These are phyloP conservation scores for Threskiornis aethiopicus DNA, from an alignment of 2,797 vertebrate genomes.

Conservation along the genomic window DNA sequence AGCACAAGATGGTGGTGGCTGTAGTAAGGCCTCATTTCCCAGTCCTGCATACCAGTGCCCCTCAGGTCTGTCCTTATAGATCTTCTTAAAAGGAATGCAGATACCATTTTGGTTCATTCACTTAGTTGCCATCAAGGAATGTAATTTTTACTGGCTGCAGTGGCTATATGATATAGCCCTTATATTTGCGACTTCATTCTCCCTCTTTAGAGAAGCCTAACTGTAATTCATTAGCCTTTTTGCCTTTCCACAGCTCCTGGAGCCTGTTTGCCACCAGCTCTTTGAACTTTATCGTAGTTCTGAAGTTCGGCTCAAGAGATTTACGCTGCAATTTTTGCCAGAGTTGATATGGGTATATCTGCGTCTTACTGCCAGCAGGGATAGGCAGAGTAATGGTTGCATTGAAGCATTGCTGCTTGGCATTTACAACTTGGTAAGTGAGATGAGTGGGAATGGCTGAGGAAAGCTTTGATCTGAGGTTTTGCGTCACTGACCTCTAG, in stretches of 20 bases:
- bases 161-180: not conserved
- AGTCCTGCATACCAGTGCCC: not conserved
- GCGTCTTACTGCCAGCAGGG: conserved; percentile 89
- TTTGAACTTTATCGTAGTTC: conserved; percentile 96
- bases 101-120: not conserved
- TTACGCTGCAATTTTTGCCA: conserved; percentile 95
- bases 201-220: not conserved
- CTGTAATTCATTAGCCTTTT: not conserved
- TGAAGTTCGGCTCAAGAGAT: conserved; percentile 90
- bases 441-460: not conserved
- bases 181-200: not conserved
- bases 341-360: conserved; percentile 97
- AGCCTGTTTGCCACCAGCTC: conserved; percentile 97
- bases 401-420: conserved; percentile 95
- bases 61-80: not conserved
- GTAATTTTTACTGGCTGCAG: not conserved
- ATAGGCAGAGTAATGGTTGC: conserved; percentile 94
- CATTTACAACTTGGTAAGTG: conserved; percentile 96
- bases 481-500: not conserved
- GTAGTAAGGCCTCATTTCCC: not conserved
- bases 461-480: not conserved
- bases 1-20: not conserved
- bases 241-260: conserved; percentile 82
- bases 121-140: not conserved
- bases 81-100: not conserved